Percentiles rank a stretch among this genome's conserved stretches.
Evolutionary conservation across 2,888 invertebrate genomes (phyloP).

Genomic region (Yponomeuta malinellus): DNA sequence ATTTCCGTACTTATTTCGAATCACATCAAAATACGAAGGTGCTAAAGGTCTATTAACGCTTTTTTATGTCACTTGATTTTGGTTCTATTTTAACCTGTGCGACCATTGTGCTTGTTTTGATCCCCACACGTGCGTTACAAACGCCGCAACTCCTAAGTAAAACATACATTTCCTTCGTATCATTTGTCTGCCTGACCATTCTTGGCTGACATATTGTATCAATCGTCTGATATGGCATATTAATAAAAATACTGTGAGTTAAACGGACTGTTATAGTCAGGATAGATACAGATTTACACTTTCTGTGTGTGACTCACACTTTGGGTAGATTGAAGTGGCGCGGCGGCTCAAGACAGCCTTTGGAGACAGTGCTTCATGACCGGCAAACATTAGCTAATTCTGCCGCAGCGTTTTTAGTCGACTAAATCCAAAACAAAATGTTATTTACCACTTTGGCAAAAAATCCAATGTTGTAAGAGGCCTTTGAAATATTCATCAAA

Average conservation of each 20-base stretch:
- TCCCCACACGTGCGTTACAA: background rate
- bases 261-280: too few species aligned
- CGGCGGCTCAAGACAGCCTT: background rate
- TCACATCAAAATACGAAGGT: conserved; percentile 55
- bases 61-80: conserved; percentile 51
- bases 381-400: background rate
- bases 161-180: background rate
- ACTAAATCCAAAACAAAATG: too few species aligned
- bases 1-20: conserved; percentile 59
- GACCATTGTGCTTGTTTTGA: background rate
- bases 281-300: too few species aligned
- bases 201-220: background rate
- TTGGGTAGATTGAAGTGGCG: background rate
- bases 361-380: background rate
- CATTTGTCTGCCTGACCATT: background rate
- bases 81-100: conserved; percentile 9
- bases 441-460: too few species aligned
- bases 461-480: too few species aligned
- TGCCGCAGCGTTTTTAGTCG: too few species aligned
- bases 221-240: too few species aligned
- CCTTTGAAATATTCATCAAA: too few species aligned
- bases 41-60: conserved; percentile 73
- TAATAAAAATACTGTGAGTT: too few species aligned
- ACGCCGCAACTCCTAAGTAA: background rate
- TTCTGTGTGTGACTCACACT: background rate